Evolutionary conservation across 92 coral and sea anemone genomes (phyloP).

Genomic region (Epizoanthus illoricatus): DNA sequence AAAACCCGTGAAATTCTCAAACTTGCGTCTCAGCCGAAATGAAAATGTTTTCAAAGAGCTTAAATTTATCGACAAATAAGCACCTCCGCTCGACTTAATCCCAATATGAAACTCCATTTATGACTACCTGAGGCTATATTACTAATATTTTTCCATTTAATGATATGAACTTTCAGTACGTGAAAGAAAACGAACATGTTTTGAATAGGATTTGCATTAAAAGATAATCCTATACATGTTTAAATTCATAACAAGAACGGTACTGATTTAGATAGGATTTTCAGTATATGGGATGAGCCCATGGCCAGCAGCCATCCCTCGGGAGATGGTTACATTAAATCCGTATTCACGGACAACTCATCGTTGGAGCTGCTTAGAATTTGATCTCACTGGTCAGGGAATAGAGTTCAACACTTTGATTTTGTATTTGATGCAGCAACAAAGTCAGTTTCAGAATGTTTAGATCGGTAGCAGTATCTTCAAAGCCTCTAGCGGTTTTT

Average conservation of each 20-base stretch:
- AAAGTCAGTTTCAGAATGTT: constrained; percentile 28
- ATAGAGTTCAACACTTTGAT: no score
- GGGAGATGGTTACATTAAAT: constrained; percentile 4
- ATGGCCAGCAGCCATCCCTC: not conserved
- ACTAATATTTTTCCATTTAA: not conserved
- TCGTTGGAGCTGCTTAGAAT: no score
- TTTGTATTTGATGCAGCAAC: not conserved
- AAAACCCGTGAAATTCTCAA: not conserved
- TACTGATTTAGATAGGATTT: not conserved
- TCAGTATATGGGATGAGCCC: constrained; percentile 5
- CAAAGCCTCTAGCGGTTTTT: no score
- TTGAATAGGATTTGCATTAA: not conserved
- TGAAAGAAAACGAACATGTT: not conserved
- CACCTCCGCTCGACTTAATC: constrained; percentile 35
- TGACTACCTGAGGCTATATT: constrained; percentile 33
- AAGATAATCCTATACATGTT: not conserved
- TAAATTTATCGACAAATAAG: constrained; percentile 18
- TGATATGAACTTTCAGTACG: not conserved
- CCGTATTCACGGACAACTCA: not conserved
- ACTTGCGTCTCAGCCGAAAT: constrained; percentile 13
- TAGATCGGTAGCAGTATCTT: no score
- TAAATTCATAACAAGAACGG: constrained; percentile 8
- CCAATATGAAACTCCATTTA: constrained; percentile 37
- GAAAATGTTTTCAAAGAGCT: constrained; percentile 19
- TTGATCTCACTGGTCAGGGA: no score